Conservation (phyloP, 2,113 vertebrate genomes). For the Parus major region DNA sequence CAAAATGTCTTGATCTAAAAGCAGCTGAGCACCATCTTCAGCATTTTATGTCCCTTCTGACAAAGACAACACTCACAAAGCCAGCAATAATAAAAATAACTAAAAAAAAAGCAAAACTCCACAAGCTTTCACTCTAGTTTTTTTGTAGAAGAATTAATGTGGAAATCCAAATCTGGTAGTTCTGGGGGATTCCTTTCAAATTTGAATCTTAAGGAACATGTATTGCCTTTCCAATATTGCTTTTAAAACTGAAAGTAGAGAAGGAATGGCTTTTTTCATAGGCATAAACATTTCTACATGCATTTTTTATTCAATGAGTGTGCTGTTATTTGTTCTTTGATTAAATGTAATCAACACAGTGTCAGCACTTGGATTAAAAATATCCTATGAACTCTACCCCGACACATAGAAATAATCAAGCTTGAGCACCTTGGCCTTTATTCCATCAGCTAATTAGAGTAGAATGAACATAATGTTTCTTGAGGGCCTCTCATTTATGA, state of each 20-base stretch:
- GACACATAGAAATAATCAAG: background rate
- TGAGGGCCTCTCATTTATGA: background rate
- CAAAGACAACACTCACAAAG: background rate
- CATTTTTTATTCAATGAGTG: background rate
- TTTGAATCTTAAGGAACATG: background rate
- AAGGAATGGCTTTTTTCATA: background rate
- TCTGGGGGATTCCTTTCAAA: background rate
- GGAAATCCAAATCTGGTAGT: background rate
- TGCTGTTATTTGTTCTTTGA: slow-evolving; percentile 4
- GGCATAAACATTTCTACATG: background rate
- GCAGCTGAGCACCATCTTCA: background rate
- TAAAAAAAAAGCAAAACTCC: no score
- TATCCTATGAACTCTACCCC: background rate
- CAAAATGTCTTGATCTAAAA: background rate
- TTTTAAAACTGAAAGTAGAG: background rate
- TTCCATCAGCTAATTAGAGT: background rate
- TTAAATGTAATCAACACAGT: background rate
- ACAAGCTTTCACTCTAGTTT: background rate
- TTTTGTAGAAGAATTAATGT: background rate
- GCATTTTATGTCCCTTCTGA: background rate
- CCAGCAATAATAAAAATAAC: background rate
- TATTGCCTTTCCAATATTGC: background rate
- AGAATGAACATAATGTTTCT: background rate
- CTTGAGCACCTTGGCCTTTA: background rate
- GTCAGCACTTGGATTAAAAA: background rate